phyloP scores from a whole-genome alignment of 1,140 invertebrate species.

The Sitodiplosis mosellana region DNA sequence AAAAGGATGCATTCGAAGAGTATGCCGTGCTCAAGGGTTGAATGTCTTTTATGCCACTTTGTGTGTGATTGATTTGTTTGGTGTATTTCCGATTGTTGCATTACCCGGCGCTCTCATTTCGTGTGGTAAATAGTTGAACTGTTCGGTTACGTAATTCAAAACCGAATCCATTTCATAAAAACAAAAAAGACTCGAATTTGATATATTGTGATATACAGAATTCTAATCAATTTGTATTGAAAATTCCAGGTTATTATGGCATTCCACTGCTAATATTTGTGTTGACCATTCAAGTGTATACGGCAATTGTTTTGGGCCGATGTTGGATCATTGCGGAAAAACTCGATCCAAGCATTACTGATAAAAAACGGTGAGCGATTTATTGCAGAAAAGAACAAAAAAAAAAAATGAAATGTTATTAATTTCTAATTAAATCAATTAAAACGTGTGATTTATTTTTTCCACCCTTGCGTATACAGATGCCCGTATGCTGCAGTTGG shows the following conservation, averaged over 20 bases:
- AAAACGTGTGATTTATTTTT: not conserved
- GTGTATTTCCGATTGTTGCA: constrained; percentile 58
- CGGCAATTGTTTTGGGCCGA: constrained; percentile 47
- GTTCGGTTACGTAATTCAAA: not conserved
- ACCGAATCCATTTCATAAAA: not conserved
- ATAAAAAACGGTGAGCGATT: constrained; percentile 37
- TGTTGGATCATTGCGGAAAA: constrained; percentile 53
- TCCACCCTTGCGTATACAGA: constrained; percentile 22
- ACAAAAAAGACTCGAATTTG: not conserved
- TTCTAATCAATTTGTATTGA: not conserved
- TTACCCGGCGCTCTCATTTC: constrained; percentile 49
- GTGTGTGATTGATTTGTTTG: constrained; percentile 62
- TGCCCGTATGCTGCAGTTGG: constrained; percentile 60
- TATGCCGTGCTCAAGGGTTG: constrained; percentile 8
- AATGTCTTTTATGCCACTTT: constrained; percentile 46
- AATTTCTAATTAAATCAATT: constrained; percentile 2
- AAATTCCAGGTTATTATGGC: constrained; percentile 42
- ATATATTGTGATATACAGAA: not conserved
- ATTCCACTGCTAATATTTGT: constrained; percentile 45
- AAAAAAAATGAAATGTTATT: constrained; percentile 1
- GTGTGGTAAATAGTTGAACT: constrained; percentile 35
- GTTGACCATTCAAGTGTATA: constrained; percentile 53
- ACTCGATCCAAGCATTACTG: constrained; percentile 41
- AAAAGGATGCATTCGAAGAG: not conserved
- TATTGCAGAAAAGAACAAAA: too few relatives aligned